phyloP scores from a whole-genome alignment of 1,140 invertebrate species.

The Drosophila rufa region DNA sequence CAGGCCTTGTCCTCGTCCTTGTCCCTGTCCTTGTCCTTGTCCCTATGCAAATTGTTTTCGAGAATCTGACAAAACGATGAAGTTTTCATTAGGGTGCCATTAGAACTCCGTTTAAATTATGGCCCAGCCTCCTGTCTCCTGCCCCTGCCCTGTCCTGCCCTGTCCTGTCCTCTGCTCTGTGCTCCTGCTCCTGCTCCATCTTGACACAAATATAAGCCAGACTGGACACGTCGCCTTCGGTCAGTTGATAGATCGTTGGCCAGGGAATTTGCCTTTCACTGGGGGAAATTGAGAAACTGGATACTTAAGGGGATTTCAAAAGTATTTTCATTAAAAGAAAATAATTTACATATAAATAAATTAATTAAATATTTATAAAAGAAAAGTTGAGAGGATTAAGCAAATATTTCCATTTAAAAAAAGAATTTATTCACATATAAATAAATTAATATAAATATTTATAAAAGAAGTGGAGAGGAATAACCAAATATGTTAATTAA shows the following conservation, averaged over 20 bases:
- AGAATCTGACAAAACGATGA: slow-evolving; percentile 55
- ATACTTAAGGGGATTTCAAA: background rate
- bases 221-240: slow-evolving; percentile 3
- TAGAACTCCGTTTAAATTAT: slow-evolving; percentile 43
- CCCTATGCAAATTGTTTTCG: slow-evolving; percentile 55
- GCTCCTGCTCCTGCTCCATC: background rate
- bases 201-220: slow-evolving; percentile 25
- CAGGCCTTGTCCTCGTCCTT: slow-evolving; percentile 12
- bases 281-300: background rate
- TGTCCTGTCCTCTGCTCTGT: background rate
- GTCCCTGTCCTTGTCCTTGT: background rate
- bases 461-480: too few species aligned
- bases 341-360: too few species aligned
- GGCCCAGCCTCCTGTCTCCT: background rate
- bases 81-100: slow-evolving; percentile 51
- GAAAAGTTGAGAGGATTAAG: too few species aligned
- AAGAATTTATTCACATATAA: too few species aligned
- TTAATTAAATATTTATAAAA: too few species aligned
- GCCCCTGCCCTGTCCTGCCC: too few species aligned
- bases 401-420: too few species aligned
- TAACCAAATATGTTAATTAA: too few species aligned
- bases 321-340: too few species aligned
- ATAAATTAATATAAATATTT: too few species aligned
- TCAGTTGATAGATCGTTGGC: slow-evolving; percentile 23
- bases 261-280: background rate